phyloP scores from a whole-genome alignment of 2,888 invertebrate genomes.

The Macaria notata region DNA sequence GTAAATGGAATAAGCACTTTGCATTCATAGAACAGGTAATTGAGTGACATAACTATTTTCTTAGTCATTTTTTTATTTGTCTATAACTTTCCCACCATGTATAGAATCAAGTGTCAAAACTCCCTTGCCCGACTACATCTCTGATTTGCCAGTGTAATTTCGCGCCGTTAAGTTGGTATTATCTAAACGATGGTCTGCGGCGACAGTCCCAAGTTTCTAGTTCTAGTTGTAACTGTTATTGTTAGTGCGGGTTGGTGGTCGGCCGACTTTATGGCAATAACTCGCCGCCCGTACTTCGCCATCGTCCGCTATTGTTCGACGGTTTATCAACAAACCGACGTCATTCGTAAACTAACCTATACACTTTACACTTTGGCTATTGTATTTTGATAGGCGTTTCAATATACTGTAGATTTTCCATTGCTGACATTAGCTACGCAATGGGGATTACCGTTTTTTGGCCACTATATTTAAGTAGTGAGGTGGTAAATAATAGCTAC shows the following conservation, averaged over 20 bases:
- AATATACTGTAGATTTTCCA: too few relatives aligned
- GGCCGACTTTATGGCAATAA: slow-evolving; percentile 45
- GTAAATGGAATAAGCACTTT: too few relatives aligned
- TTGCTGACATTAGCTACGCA: too few relatives aligned
- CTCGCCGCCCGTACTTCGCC: slow-evolving; percentile 30
- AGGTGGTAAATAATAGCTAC: too few relatives aligned
- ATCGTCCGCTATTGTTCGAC: slow-evolving; percentile 45
- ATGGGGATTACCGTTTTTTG: too few relatives aligned
- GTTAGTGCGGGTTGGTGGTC: slow-evolving; percentile 32
- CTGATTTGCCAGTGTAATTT: slow-evolving; percentile 33
- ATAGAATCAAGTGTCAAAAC: too few relatives aligned
- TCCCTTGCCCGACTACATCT: too few relatives aligned
- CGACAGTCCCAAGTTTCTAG: slow-evolving; percentile 34
- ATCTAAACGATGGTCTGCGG: slow-evolving; percentile 41
- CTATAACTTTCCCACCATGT: too few relatives aligned
- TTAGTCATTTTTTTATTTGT: too few relatives aligned
- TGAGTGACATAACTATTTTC: too few relatives aligned
- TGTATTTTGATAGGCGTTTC: neutral
- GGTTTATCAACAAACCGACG: slow-evolving; percentile 49
- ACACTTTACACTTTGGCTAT: neutral
- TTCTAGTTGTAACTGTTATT: slow-evolving; percentile 35
- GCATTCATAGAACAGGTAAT: too few relatives aligned
- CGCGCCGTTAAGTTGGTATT: slow-evolving; percentile 40
- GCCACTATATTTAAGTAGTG: too few relatives aligned
- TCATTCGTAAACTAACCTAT: slow-evolving; percentile 8